phyloP scores from a whole-genome alignment of 2,888 invertebrate species.

The Epirrhoe tristata region DNA sequence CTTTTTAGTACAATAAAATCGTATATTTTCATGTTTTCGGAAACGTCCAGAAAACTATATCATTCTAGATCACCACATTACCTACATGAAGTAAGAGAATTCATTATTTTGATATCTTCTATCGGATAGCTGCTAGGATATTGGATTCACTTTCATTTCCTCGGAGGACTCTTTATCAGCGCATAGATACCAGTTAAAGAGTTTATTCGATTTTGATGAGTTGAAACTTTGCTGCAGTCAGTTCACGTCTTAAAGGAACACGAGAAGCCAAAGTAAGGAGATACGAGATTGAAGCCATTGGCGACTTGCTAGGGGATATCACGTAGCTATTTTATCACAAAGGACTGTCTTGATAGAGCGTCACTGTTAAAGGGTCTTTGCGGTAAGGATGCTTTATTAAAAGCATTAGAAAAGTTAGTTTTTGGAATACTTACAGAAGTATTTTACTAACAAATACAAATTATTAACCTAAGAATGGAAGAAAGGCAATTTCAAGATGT shows the following conservation, averaged over 20 bases:
- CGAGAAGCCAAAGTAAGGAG: slow-evolving; percentile 54
- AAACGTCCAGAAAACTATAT: neutral
- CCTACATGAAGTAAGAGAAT: neutral
- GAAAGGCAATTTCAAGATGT: too few species aligned
- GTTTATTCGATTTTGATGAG: slow-evolving; percentile 19
- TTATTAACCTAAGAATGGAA: neutral
- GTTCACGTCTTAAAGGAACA: slow-evolving; percentile 44
- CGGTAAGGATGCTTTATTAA: slow-evolving; percentile 26
- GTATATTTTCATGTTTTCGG: neutral
- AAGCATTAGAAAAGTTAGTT: neutral
- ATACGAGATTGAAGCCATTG: slow-evolving; percentile 73
- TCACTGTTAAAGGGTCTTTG: slow-evolving; percentile 39
- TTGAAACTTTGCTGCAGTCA: slow-evolving; percentile 18
- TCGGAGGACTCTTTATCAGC: neutral
- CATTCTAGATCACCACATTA: neutral
- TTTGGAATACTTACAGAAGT: neutral
- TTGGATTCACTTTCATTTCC: neutral
- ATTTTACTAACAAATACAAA: neutral
- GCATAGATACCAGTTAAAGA: slow-evolving; percentile 2
- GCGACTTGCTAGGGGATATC: slow-evolving; percentile 62
- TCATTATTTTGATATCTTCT: neutral
- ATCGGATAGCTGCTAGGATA: neutral
- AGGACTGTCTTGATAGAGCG: slow-evolving; percentile 61
- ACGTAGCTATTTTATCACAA: slow-evolving; percentile 79
- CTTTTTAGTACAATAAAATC: neutral